Conservation (phyloP, 2,888 invertebrate species). For the Ecliptopera silaceata region DNA sequence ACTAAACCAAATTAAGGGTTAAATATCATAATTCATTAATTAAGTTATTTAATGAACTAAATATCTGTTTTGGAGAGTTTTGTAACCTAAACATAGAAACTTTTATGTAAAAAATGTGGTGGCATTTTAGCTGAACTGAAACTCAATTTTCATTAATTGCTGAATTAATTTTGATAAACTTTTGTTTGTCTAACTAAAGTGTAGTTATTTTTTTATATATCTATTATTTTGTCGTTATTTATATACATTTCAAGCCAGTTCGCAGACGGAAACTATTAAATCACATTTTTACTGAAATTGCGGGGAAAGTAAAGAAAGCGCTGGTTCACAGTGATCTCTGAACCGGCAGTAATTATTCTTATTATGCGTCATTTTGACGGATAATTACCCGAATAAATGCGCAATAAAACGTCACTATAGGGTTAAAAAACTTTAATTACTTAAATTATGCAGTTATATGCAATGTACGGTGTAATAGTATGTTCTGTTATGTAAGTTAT, state of each 20-base stretch:
- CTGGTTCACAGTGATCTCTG: constrained; percentile 36
- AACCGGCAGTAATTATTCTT: constrained; percentile 28
- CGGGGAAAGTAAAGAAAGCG: constrained; percentile 38
- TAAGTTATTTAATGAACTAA: no score
- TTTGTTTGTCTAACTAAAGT: no score
- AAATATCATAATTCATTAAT: no score
- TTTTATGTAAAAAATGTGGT: no score
- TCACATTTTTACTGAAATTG: constrained; percentile 30
- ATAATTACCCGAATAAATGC: constrained; percentile 33
- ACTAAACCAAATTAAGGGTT: no score
- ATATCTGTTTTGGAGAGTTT: no score
- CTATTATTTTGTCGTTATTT: no score
- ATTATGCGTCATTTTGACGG: constrained; percentile 24
- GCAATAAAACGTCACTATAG: constrained; percentile 26
- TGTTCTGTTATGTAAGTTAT: constrained; percentile 8
- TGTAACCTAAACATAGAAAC: no score
- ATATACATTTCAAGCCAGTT: not conserved
- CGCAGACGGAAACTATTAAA: constrained; percentile 7
- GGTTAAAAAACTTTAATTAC: constrained; percentile 10
- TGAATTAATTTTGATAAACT: no score
- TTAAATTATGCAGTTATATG: constrained; percentile 4
- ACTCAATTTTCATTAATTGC: no score
- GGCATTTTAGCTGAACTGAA: no score
- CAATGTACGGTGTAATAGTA: not conserved
- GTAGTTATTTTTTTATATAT: no score